Evolutionary conservation across 1,140 invertebrate species (phyloP).

Genomic region (Dinothrombium tinctorium): DNA sequence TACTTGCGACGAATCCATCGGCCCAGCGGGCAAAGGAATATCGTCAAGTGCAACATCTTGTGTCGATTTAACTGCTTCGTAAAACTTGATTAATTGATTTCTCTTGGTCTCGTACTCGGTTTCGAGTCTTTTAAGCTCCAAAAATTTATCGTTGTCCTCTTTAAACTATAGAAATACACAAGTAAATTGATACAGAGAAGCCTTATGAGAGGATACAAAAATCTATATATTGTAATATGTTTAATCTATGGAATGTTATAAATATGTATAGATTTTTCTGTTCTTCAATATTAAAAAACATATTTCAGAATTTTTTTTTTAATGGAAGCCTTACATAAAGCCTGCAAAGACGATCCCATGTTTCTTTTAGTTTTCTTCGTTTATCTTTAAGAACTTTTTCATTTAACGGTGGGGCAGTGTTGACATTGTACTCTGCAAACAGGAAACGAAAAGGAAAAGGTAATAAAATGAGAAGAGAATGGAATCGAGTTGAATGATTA

Average conservation of each 20-base stretch:
- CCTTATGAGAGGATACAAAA: background rate
- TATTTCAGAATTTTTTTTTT: background rate
- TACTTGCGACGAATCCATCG: constrained; percentile 14
- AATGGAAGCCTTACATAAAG: constrained; percentile 74
- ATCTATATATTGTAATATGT: no score
- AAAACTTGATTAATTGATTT: constrained; percentile 63
- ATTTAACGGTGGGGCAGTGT: constrained; percentile 73
- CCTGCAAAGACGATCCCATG: constrained; percentile 70
- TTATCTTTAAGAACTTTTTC: constrained; percentile 93
- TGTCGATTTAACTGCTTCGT: constrained; percentile 68
- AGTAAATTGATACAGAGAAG: background rate
- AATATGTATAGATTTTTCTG: constrained; percentile 4
- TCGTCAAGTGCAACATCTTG: constrained; percentile 90
- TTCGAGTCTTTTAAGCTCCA: constrained; percentile 67
- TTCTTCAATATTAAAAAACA: background rate
- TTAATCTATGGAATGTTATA: constrained; percentile 5
- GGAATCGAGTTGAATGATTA: no score
- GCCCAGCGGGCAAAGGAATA: constrained; percentile 58
- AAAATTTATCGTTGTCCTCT: constrained; percentile 82
- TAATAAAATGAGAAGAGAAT: no score
- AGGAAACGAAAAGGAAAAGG: no score
- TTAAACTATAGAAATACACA: constrained; percentile 42
- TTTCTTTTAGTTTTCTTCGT: constrained; percentile 80
- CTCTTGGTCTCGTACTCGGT: constrained; percentile 75
- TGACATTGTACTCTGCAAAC: constrained; percentile 88